Evolutionary conservation across 2,113 vertebrate genomes (phyloP), one percentile per base, ranked within the genome.

Genomic region (Oncorhynchus nerka): DNA sequence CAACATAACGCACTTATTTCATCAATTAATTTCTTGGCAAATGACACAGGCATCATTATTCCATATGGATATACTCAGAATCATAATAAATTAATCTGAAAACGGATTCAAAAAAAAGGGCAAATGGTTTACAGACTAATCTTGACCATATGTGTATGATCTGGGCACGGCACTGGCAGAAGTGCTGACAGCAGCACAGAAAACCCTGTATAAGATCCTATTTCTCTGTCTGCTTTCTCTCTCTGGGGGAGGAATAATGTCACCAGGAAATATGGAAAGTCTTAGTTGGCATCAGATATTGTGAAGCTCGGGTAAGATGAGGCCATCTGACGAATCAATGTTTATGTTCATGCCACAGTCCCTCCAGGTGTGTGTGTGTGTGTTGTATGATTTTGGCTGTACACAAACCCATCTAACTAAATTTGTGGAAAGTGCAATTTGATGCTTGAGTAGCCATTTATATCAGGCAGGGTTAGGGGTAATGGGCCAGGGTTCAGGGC

Each of bases 401-500:
- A 19, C 67, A 32, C 19, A 71, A 71, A 68, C 34, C 11, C 3
- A 22, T 19, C 57, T 75, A 4, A 48, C 74, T 48, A 28, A 67
- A 71, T 77, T 22, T 79, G 77, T 81, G 71, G 78, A 77, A 76
- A 49, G 61, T 2, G 70, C 20, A 30, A 55, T 68, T 49, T 32
- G 75, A 73, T 82, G 85, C 84, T 61, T 66, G 75, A 81, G 55
- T 48, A 28, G 79, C 39, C 55, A 4, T 66, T 75, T 75, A 78
- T 76, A 79, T 70, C 1, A n/a, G 26, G 15, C 3, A 28, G 24
- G 64, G 65, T 66, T 57, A 70, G 71, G 67, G 59, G 71, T 34
- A 75, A 76, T 0, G 4, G 86, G 84, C 85, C 85, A 84, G 74
- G 84, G 88, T 19, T 89, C 79, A 85, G 19, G 1, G 57, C 79